Percentiles rank a stretch among this genome's conserved stretches.
phyloP scores from a whole-genome alignment of 1,140 invertebrate species.

The Lerema accius region DNA sequence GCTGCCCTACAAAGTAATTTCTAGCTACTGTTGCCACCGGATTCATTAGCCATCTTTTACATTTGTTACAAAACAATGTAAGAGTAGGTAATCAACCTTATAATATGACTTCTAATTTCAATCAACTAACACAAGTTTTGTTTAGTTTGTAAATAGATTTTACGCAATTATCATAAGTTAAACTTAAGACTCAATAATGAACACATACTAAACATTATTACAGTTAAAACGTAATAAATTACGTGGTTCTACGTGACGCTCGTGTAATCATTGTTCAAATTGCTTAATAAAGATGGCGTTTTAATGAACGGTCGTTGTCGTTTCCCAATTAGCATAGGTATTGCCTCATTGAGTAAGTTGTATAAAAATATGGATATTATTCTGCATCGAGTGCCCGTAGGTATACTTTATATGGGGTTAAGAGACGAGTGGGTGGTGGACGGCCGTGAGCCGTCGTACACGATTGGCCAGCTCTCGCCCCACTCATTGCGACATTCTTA shows the following conservation, averaged over 20 bases:
- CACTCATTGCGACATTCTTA: conserved; percentile 62
- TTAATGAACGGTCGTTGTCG: conserved; percentile 51
- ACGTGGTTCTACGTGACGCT: background rate
- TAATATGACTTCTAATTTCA: too few relatives aligned
- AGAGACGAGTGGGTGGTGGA: conserved; percentile 72
- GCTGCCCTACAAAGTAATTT: too few relatives aligned
- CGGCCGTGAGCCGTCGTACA: conserved; percentile 71
- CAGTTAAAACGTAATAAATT: background rate
- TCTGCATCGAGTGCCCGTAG: conserved; percentile 52
- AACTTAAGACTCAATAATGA: too few relatives aligned
- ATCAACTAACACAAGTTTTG: too few relatives aligned
- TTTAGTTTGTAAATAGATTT: too few relatives aligned
- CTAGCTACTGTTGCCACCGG: too few relatives aligned
- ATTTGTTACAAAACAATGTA: too few relatives aligned
- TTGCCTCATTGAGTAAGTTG: conserved; percentile 51
- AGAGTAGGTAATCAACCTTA: too few relatives aligned
- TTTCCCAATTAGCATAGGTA: conserved; percentile 54
- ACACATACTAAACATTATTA: too few relatives aligned
- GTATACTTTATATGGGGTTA: conserved; percentile 77
- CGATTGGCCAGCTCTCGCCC: conserved; percentile 62
- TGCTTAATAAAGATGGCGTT: conserved; percentile 37
- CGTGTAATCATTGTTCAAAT: conserved; percentile 3
- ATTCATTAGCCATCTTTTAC: too few relatives aligned
- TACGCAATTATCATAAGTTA: too few relatives aligned
- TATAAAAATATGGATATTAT: conserved; percentile 74